A percentile compares a stretch with the other conserved stretches of the same genome.
Conservation (phyloP, 2,797 vertebrate genomes). For the Gobionotothen gibberifrons region DNA sequence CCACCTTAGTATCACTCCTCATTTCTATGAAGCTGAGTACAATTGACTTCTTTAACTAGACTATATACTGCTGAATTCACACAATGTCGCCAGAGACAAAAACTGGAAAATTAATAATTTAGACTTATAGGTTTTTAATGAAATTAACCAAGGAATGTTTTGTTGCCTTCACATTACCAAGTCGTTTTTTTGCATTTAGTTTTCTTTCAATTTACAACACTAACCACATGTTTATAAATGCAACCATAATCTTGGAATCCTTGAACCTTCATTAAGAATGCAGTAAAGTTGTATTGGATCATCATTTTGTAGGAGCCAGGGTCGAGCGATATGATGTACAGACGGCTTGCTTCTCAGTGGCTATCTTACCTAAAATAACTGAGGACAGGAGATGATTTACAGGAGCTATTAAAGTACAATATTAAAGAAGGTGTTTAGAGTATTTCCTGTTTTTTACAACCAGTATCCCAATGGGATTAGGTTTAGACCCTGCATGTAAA, state of each 20-base stretch:
- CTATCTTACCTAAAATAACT: not conserved
- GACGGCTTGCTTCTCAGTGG: too few relatives aligned
- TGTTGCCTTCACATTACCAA: too few relatives aligned
- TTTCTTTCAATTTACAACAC: too few relatives aligned
- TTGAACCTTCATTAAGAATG: too few relatives aligned
- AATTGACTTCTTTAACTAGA: not conserved
- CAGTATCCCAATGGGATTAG: conserved; percentile 13
- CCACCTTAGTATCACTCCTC: not conserved
- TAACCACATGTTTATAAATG: too few relatives aligned
- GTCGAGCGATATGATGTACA: not conserved
- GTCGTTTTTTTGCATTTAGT: too few relatives aligned
- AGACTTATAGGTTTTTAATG: too few relatives aligned
- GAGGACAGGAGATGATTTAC: not conserved
- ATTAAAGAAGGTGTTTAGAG: not conserved
- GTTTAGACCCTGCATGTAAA: conserved; percentile 50
- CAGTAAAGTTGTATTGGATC: too few relatives aligned
- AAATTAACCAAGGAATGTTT: too few relatives aligned
- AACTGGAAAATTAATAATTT: not conserved
- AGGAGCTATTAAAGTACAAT: not conserved
- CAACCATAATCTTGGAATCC: too few relatives aligned
- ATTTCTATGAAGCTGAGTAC: not conserved
- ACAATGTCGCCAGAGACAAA: not conserved
- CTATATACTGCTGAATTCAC: not conserved
- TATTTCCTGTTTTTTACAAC: not conserved
- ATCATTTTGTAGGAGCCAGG: too few relatives aligned